Evolutionary conservation across 2,797 vertebrate species (phyloP).

Genomic region (Notamacropus eugenii): DNA sequence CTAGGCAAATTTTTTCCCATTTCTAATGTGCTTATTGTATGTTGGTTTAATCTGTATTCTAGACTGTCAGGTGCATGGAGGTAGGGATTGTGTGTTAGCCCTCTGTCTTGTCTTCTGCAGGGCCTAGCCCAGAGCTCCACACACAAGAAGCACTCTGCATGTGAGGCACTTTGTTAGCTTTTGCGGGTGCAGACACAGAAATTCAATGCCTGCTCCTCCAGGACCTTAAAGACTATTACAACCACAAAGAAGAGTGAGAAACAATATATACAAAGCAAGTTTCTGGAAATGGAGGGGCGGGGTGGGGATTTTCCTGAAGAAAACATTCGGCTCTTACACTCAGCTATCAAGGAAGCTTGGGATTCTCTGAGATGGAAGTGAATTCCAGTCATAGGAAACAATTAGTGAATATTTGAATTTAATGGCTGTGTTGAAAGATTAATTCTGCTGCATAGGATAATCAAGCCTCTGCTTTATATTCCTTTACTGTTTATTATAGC

Average conservation of each 20-base stretch:
- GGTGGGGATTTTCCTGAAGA: neutral
- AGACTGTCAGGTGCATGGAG: neutral
- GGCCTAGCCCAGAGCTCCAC: neutral
- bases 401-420: neutral
- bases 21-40: neutral
- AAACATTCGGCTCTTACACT: neutral
- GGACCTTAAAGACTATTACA: neutral
- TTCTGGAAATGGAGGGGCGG: neutral
- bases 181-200: neutral
- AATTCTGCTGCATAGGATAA: neutral
- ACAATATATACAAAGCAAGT: neutral
- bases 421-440: neutral
- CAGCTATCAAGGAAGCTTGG: neutral
- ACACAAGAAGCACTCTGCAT: neutral
- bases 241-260: neutral
- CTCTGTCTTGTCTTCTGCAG: neutral
- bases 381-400: neutral
- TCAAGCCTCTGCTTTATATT: slow-evolving; percentile 21
- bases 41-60: neutral
- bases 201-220: neutral
- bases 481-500: slow-evolving; percentile 37
- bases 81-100: neutral
- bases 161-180: neutral
- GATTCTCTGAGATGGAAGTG: neutral
- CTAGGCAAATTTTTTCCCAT: neutral